phyloP scores from a whole-genome alignment of 2,797 vertebrate species.

The Neopelma chrysocephalum region DNA sequence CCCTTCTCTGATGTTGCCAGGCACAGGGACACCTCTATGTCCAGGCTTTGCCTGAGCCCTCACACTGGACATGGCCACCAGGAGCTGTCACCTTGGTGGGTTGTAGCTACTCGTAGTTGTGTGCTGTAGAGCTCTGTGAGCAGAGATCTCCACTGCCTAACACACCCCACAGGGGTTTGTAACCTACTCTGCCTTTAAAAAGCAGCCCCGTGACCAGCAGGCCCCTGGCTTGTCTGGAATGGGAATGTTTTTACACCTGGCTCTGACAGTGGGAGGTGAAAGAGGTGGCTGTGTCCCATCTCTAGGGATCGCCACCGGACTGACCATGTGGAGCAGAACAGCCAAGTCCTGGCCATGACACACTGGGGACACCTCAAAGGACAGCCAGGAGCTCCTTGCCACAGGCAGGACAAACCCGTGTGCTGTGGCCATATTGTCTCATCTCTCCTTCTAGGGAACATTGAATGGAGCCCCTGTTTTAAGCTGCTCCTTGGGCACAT shows the following conservation, averaged over 20 bases:
- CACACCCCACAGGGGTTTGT: not conserved
- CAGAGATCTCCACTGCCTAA: not conserved
- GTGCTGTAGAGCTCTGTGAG: not conserved
- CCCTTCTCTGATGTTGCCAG: not conserved
- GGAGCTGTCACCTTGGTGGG: not conserved
- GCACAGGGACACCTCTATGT: not conserved
- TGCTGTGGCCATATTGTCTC: not conserved
- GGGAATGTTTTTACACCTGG: not conserved
- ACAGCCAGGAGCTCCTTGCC: not conserved
- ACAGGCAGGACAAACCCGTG: not conserved
- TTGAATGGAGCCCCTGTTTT: not conserved
- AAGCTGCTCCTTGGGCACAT: not conserved
- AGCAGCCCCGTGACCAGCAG: not conserved
- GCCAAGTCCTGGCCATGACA: not conserved
- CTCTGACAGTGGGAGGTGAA: not conserved
- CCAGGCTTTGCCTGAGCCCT: not conserved
- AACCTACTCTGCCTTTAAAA: not conserved
- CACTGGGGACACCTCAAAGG: rapidly evolving
- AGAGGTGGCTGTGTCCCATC: not conserved
- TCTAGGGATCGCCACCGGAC: not conserved
- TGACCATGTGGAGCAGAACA: rapidly evolving
- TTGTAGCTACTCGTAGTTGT: not conserved
- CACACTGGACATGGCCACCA: not conserved
- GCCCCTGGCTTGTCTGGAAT: not conserved
- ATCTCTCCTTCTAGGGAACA: not conserved